Evolutionary conservation across 2,113 vertebrate species (phyloP).

Genomic region (Excalfactoria chinensis): DNA sequence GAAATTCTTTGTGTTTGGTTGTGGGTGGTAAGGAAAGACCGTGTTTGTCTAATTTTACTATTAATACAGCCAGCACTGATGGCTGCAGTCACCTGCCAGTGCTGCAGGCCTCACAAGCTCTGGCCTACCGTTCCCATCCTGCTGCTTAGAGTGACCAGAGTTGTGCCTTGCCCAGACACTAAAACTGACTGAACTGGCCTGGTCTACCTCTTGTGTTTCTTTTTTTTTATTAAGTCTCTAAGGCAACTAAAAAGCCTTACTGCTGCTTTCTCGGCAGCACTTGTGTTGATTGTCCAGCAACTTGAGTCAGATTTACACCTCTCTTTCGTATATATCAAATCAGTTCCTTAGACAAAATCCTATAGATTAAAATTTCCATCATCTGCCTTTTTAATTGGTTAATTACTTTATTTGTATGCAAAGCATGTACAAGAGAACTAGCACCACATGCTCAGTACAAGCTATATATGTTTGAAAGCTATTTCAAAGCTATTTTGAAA

Average conservation of each 20-base stretch:
- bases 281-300: neutral
- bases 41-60: neutral
- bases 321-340: neutral
- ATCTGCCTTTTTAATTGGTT: neutral
- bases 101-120: neutral
- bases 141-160: neutral
- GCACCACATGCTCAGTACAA: neutral
- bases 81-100: neutral
- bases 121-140: neutral
- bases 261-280: neutral
- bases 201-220: neutral
- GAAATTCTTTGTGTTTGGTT: neutral
- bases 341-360: neutral
- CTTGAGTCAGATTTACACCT: neutral
- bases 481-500: constrained; percentile 5
- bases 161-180: neutral
- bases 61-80: neutral
- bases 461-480: constrained; percentile 10
- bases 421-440: neutral
- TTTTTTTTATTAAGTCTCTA: neutral
- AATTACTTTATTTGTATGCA: constrained; percentile 30
- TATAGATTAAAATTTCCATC: neutral
- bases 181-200: neutral
- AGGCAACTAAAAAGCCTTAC: neutral
- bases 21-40: neutral